Base-by-base conservation (phyloP, 2,797 vertebrate genomes). In the Muscicapa striata region DNA sequence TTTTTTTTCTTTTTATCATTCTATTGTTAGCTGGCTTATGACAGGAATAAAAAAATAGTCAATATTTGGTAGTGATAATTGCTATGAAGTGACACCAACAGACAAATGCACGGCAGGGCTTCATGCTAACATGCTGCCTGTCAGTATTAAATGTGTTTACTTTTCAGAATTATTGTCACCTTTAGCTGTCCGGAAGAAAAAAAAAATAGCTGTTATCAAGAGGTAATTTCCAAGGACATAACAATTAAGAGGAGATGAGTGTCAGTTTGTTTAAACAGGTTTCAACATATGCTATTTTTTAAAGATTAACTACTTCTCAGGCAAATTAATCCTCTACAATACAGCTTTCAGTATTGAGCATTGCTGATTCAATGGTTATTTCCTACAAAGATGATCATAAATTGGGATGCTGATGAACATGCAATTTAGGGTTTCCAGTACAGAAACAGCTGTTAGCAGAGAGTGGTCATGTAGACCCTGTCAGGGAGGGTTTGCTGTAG, bases 361-460 rank as follows among this genome's bases (percentile, higher is more conserved):
- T 84, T 58, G 48, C 23, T 87, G 62, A 70, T 87, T 57, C 41
- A 63, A 26, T 83, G 68, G 72, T 68, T 45, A 38, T 63, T 93
- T 95, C 61, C 41, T 36, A 17, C 36, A 61, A 94, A 92, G 45
- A 89, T 19, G 13, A 29, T 36, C 15, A 79, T 69, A 93, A 91
- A 70, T 87, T 17, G 15, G 74, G 89, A 90, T 36, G 32, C 32
- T 43, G 51, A 57, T 91, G 91, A 95, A 89, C 61, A 59, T 5
- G 21, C 21, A 43, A 4, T 82, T 90, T 84, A 76, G 62, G 54
- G 45, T n/a, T 94, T 78, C 78, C 62, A 84, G 80, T 81, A 48
- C 32, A 91, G 85, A 96, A 86, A 67, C 87, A 95, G 87, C 77
- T 97, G 82, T 93, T 80, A 66, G 36, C 87, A 91, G 63, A 80